Evolutionary conservation across 2,888 invertebrate species (phyloP).

Genomic region (Hedychridium roseum): DNA sequence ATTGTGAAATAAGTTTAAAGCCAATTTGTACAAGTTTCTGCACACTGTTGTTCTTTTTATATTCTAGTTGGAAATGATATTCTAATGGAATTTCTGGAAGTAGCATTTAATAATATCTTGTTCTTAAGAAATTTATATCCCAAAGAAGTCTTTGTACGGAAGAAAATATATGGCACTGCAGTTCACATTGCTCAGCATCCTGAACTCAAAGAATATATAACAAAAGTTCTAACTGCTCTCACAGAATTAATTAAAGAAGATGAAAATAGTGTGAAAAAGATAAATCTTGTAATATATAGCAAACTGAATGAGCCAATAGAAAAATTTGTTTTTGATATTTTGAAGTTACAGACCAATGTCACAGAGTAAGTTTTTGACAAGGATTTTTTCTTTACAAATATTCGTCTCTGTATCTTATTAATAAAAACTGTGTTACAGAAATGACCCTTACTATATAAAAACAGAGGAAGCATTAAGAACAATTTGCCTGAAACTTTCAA

Average conservation of each 20-base stretch:
- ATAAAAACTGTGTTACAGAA: too few relatives aligned
- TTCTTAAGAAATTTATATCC: conserved; percentile 72
- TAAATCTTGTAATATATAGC: conserved; percentile 67
- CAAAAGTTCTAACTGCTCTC: conserved; percentile 46
- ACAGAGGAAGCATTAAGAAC: conserved; percentile 71
- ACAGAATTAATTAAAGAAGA: conserved; percentile 65
- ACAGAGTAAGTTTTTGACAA: conserved; percentile 46
- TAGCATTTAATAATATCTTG: conserved; percentile 72
- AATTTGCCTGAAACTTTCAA: conserved; percentile 69
- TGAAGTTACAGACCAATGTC: conserved; percentile 40
- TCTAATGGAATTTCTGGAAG: conserved; percentile 73
- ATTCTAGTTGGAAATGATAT: conserved; percentile 67
- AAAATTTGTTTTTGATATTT: conserved; percentile 65
- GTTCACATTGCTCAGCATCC: conserved; percentile 72
- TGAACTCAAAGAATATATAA: conserved; percentile 70
- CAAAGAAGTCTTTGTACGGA: conserved; percentile 69
- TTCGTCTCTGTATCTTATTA: conserved; percentile 1
- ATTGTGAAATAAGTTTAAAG: too few relatives aligned
- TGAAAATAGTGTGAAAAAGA: conserved; percentile 64
- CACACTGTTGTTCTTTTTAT: too few relatives aligned
- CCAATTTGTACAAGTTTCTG: too few relatives aligned
- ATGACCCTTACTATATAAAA: conserved; percentile 71
- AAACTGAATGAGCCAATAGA: conserved; percentile 62
- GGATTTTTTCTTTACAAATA: conserved; percentile 2
- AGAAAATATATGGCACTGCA: conserved; percentile 71